Conservation (phyloP, 2,888 invertebrate species). For the Scaptomyza tumidula region DNA sequence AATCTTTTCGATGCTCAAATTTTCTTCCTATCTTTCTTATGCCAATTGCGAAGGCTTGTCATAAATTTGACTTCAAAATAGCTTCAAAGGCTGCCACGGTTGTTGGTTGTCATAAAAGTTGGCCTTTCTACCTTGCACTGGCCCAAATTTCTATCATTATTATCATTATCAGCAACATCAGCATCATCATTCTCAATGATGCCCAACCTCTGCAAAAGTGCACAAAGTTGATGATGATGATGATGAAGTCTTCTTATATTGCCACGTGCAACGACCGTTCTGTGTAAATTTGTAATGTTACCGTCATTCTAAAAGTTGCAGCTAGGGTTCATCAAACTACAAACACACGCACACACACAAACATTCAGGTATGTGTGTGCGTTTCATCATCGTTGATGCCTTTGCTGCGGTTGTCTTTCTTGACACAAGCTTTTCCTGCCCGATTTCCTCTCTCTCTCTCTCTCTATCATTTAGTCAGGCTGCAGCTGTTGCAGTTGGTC, state of each 20-base stretch:
- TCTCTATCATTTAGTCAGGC: neutral
- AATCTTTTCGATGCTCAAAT: no score
- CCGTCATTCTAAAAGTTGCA: slow-evolving; percentile 59
- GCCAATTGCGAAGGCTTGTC: neutral
- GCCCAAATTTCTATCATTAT: slow-evolving; percentile 1
- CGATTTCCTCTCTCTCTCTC: slow-evolving; percentile 4
- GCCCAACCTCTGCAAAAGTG: slow-evolving; percentile 43
- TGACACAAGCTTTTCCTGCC: slow-evolving; percentile 58
- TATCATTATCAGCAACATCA: neutral
- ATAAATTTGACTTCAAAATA: slow-evolving; percentile 9
- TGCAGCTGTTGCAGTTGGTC: slow-evolving; percentile 43
- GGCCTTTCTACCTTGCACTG: neutral
- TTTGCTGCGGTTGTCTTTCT: slow-evolving; percentile 73
- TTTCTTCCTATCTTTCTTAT: neutral
- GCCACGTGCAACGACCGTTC: slow-evolving; percentile 35
- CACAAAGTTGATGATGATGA: slow-evolving; percentile 29
- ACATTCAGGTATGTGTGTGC: slow-evolving; percentile 25
- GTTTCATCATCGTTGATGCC: slow-evolving; percentile 62
- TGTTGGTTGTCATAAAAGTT: neutral
- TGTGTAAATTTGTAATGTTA: slow-evolving; percentile 68
- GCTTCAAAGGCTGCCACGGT: slow-evolving; percentile 16
- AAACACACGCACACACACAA: slow-evolving; percentile 5
- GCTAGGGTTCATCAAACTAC: slow-evolving; percentile 63
- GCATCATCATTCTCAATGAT: slow-evolving; percentile 11
- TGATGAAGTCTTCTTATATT: slow-evolving; percentile 34